These are phyloP conservation scores for Tetramorium parvispinum DNA, from an alignment of 1,140 invertebrate genomes.

Conservation along the genomic window DNA sequence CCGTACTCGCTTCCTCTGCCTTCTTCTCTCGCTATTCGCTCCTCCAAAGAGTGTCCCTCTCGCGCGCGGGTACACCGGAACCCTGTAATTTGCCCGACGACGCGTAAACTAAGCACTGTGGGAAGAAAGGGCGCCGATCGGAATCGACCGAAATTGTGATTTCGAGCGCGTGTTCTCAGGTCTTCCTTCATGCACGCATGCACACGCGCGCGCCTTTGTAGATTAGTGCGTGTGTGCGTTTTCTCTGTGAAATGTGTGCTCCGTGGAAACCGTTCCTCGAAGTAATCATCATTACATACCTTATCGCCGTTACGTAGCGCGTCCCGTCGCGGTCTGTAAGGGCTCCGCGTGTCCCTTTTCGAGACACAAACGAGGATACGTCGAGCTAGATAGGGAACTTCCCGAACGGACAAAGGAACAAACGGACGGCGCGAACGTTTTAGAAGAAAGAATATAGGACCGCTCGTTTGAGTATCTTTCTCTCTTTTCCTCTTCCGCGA, in stretches of 20 bases:
- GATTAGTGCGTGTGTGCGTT: neutral
- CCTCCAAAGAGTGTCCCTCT: slow-evolving; percentile 6
- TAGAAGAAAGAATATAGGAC: neutral
- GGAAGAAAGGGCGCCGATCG: slow-evolving; percentile 49
- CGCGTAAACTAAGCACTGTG: slow-evolving; percentile 67
- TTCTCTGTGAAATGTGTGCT: neutral
- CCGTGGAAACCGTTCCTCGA: slow-evolving; percentile 62
- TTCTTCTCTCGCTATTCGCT: neutral
- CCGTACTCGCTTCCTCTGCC: neutral
- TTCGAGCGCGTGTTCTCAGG: slow-evolving; percentile 23
- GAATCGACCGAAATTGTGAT: slow-evolving; percentile 70
- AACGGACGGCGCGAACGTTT: neutral
- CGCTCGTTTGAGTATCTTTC: slow-evolving; percentile 5
- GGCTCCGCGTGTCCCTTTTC: neutral
- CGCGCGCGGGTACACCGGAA: slow-evolving; percentile 54
- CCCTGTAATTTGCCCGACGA: slow-evolving; percentile 66
- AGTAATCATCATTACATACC: slow-evolving; percentile 73
- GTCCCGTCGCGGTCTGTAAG: neutral
- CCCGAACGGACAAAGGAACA: slow-evolving; percentile 30
- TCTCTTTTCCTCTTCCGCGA: neutral
- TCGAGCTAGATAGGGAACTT: slow-evolving; percentile 5
- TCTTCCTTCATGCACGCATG: neutral
- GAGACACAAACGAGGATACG: slow-evolving; percentile 21
- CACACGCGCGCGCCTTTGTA: neutral
- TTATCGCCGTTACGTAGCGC: slow-evolving; percentile 52